Percentiles rank a stretch among this genome's conserved stretches.
phyloP scores from a whole-genome alignment of 2,797 vertebrate species.

The Pteropus rufus region DNA sequence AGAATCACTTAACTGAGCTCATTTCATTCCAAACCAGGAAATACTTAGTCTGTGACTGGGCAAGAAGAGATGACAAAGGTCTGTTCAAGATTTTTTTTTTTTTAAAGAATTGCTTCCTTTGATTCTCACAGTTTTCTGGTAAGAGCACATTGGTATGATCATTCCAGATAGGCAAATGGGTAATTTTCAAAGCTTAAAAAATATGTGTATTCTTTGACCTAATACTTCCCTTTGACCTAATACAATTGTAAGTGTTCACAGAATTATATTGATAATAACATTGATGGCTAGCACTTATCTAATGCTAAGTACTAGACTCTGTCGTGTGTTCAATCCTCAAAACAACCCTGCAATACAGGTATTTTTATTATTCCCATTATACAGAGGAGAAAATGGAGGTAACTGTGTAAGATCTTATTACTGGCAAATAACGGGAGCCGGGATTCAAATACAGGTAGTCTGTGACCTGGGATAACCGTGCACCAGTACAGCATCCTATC shows the following conservation, averaged over 20 bases:
- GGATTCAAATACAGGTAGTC: neutral
- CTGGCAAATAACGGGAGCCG: neutral
- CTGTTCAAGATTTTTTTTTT: neutral
- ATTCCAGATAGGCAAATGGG: neutral
- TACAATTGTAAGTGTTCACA: neutral
- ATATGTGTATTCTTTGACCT: neutral
- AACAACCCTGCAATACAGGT: neutral
- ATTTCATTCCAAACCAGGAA: neutral
- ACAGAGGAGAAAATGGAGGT: neutral
- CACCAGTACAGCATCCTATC: neutral
- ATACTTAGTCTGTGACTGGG: neutral
- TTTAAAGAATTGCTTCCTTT: neutral
- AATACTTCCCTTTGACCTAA: neutral
- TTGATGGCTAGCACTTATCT: neutral
- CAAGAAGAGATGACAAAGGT: neutral
- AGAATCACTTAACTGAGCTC: neutral
- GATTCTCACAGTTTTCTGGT: neutral
- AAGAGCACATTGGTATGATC: neutral
- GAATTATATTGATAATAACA: neutral
- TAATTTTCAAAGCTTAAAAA: conserved; percentile 21
- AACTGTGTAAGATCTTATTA: neutral
- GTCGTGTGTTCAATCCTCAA: neutral
- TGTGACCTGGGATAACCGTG: neutral
- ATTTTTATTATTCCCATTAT: neutral
- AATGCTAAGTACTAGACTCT: neutral